Conservation (phyloP, 2,113 vertebrate genomes). For the Mustela lutreola region DNA sequence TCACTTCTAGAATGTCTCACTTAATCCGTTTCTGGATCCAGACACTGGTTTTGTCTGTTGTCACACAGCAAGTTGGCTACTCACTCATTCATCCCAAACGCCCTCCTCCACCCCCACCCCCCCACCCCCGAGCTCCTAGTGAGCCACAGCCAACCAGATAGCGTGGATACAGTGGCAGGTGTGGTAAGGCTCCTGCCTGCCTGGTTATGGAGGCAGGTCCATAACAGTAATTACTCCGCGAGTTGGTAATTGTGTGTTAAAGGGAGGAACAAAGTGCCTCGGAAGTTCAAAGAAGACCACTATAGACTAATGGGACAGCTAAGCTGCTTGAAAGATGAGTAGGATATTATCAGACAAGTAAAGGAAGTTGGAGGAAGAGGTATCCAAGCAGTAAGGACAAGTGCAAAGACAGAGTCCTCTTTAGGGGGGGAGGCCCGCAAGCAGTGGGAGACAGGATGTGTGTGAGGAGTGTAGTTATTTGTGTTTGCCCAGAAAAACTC, state of each 20-base stretch:
- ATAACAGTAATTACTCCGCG: neutral
- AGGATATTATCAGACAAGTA: neutral
- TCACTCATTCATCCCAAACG: neutral
- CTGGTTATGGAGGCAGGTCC: neutral
- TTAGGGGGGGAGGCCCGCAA: neutral
- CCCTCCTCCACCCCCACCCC: neutral
- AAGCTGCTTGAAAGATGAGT: neutral
- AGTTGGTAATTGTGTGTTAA: neutral
- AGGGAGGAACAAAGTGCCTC: neutral
- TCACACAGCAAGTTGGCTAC: neutral
- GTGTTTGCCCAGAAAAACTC: neutral
- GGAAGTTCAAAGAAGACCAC: neutral
- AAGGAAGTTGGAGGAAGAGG: neutral
- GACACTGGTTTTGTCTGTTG: neutral
- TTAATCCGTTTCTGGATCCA: neutral
- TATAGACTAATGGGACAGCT: neutral
- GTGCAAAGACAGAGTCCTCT: neutral
- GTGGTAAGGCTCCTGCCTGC: neutral
- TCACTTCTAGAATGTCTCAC: neutral
- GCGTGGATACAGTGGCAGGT: too few species aligned
- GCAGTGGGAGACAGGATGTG: neutral
- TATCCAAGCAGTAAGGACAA: neutral
- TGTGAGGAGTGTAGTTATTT: neutral
- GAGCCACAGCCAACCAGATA: neutral
- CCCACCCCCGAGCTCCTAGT: neutral